Percentiles rank a stretch among this genome's conserved stretches.
Evolutionary conservation across 2,888 invertebrate genomes (phyloP).

Genomic region (Seira sanloemensis): DNA sequence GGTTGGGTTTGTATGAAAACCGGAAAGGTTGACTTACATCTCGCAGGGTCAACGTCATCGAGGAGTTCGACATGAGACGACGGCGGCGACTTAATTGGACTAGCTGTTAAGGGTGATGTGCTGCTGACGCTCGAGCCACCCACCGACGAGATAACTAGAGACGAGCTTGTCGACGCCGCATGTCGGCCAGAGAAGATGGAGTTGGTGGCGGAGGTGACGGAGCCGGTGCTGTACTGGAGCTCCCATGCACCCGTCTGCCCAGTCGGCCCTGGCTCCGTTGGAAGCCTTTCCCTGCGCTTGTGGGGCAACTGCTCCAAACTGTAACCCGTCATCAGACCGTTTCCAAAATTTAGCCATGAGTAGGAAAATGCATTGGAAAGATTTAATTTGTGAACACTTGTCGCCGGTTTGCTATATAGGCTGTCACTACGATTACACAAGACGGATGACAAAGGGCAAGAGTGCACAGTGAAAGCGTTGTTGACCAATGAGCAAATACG

Average conservation of each 20-base stretch:
- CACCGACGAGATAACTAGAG: constrained; percentile 42
- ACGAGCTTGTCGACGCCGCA: constrained; percentile 38
- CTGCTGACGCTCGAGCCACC: constrained; percentile 45
- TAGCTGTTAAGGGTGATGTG: constrained; percentile 77
- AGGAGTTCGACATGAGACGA: constrained; percentile 74
- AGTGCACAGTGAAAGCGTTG: constrained; percentile 19
- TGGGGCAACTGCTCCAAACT: constrained; percentile 68
- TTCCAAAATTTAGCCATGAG: constrained; percentile 64
- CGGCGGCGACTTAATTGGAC: constrained; percentile 81
- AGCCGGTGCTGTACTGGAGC: constrained; percentile 30
- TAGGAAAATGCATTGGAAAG: constrained; percentile 59
- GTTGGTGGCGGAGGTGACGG: constrained; percentile 23
- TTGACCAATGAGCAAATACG: constrained; percentile 18
- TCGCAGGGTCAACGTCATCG: constrained; percentile 70
- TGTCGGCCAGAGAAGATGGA: constrained; percentile 47
- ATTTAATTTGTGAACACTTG: constrained; percentile 61
- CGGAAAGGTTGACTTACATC: too few relatives aligned
- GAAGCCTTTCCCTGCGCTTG: constrained; percentile 78
- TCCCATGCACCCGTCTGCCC: constrained; percentile 57
- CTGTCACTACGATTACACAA: constrained; percentile 35
- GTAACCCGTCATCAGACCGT: constrained; percentile 59
- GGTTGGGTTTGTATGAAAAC: too few relatives aligned
- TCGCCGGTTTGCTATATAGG: constrained; percentile 46
- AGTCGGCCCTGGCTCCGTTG: constrained; percentile 79
- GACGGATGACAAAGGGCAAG: constrained; percentile 7